Evolutionary conservation across 1,140 invertebrate species (phyloP), one percentile per base, ranked within the genome.

Genomic region (Amyelois transitella): DNA sequence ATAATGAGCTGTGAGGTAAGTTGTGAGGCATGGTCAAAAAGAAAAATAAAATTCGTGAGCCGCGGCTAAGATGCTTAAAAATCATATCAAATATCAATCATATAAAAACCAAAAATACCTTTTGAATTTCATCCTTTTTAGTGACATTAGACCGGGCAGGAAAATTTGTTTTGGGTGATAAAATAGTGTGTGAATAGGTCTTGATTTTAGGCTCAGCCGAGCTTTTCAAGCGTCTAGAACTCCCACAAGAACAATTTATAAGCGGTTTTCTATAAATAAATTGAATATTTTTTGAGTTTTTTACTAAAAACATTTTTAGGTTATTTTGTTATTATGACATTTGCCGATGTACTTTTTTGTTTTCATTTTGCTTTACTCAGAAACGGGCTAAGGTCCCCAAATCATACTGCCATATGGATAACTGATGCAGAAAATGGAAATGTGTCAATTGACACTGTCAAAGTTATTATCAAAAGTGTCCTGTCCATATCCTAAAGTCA

Each of bases 101-200:
- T 19, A 21, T 45, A 22, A 8, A 25, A 25, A 20, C 6, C n/a
- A 10, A 56, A 43, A 77, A 53, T 61, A 82, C 72, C 62, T 81
- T 81, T 61, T 90, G 85, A 58, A 86, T 79, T 72, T 90, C 81
- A 45, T 81, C 75, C 17, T 88, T 89, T 65, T 81, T 86, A 3
- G 63, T 62, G 45, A 71, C 77, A 51, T 59, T 83, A 32, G 86
- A 75, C 19, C 90, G 77, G 43, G 81, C 75, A 21, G 90, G 89
- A 80, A 91, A 91, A 64, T 86, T 84, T 0, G 90, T 91, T 74
- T 87, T 89, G 19, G 90, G 90, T 18, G 89, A 81, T 32, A 90
- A 82, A 60, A 91, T 88, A 47, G 90, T 90, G 51, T 89, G 80
- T 45, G 90, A 90, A 69, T 90, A 91, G 18, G 76, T 69, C 60